A percentile compares a stretch with the other conserved stretches of the same genome.
These are phyloP conservation scores for Bungarus multicinctus DNA, from an alignment of 2,113 vertebrate species.

Conservation along the genomic window DNA sequence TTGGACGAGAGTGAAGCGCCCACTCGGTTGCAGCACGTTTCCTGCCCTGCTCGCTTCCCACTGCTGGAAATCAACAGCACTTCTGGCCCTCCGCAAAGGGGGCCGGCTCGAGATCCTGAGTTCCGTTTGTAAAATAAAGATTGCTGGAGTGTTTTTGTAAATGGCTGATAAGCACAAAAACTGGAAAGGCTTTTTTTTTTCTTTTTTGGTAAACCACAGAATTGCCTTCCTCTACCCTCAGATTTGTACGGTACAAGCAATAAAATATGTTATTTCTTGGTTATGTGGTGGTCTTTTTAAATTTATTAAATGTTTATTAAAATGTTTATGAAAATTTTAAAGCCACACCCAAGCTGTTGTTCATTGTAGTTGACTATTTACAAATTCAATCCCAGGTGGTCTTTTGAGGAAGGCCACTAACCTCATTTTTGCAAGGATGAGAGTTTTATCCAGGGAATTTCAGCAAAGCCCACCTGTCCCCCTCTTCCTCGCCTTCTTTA, in stretches of 20 bases:
- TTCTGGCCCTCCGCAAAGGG: background rate
- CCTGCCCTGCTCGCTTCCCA: too few relatives aligned
- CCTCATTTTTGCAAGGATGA: background rate
- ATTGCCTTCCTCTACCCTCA: background rate
- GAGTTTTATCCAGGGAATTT: background rate
- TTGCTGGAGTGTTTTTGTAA: background rate
- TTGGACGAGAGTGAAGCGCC: background rate
- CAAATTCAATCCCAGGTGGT: background rate
- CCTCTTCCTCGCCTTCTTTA: background rate
- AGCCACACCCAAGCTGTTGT: background rate
- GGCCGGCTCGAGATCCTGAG: background rate
- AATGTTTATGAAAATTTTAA: background rate
- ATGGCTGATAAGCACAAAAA: background rate
- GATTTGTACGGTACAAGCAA: constrained; percentile 46
- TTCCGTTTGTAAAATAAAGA: background rate
- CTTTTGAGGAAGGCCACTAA: background rate
- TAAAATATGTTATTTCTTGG: constrained; percentile 25
- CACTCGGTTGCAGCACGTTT: background rate
- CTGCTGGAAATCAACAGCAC: background rate
- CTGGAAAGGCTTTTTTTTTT: background rate
- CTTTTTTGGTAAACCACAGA: background rate
- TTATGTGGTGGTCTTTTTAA: background rate
- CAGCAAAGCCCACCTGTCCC: background rate
- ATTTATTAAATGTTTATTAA: background rate
- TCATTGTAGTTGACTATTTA: background rate